These are phyloP conservation scores for Pelodiscus sinensis DNA, from an alignment of 2,113 vertebrate species.

Conservation along the genomic window DNA sequence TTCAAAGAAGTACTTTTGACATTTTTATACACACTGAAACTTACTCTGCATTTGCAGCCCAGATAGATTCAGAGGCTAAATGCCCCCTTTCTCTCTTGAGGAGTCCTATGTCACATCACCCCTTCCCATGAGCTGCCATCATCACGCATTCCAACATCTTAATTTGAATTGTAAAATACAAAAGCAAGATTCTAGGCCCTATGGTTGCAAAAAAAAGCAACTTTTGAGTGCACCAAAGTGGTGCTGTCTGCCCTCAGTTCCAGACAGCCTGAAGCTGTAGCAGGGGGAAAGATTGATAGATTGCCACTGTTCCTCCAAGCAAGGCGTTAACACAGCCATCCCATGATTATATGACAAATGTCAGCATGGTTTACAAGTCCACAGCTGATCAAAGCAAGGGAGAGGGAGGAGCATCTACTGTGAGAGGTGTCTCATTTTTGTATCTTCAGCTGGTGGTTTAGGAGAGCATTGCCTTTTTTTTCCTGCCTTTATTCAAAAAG, in stretches of 20 bases:
- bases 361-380: not conserved
- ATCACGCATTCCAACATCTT: not conserved
- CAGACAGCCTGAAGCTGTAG: not conserved
- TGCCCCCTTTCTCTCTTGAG: not conserved
- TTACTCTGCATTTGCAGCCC: not conserved
- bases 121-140: not conserved
- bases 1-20: slow-evolving; percentile 32
- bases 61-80: not conserved
- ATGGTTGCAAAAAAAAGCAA: not conserved
- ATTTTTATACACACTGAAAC: not conserved
- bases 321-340: not conserved
- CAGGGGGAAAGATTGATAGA: not conserved
- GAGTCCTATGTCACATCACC: not conserved
- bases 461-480: not conserved
- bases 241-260: not conserved
- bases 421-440: not conserved
- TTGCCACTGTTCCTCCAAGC: not conserved
- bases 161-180: not conserved
- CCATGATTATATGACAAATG: not conserved
- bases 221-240: not conserved
- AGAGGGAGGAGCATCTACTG: not conserved
- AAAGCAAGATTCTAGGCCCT: not conserved
- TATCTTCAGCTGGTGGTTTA: not conserved
- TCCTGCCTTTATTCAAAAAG: not conserved
- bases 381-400: not conserved